Evolutionary conservation across 2,888 invertebrate species (phyloP).

Genomic region (Andrena camellia): DNA sequence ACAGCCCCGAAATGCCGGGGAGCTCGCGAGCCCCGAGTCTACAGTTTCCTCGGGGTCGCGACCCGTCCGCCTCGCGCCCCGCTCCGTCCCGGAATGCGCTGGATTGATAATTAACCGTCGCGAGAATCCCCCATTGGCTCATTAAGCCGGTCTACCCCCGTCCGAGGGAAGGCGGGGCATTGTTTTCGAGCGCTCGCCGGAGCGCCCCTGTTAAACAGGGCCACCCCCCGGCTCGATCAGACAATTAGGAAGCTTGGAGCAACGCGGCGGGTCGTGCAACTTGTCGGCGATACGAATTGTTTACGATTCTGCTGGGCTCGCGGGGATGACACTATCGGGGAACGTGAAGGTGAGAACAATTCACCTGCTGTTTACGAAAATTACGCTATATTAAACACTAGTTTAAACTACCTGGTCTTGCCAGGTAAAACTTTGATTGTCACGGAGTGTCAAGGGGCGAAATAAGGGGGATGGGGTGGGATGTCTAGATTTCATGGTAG

Average conservation of each 20-base stretch:
- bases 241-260: constrained; percentile 12
- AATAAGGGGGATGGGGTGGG: no score
- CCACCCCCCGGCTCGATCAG: neutral
- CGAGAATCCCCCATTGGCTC: constrained; percentile 13
- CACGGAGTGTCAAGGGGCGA: no score
- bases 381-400: no score
- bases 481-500: no score
- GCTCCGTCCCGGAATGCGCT: no score
- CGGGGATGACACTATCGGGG: no score
- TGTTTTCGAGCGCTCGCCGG: neutral
- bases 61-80: neutral
- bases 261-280: neutral
- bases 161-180: neutral
- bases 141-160: constrained; percentile 8
- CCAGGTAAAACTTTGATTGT: no score
- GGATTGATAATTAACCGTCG: constrained; percentile 34
- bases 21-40: neutral
- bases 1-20: neutral
- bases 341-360: no score
- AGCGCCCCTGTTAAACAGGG: neutral
- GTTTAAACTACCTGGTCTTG: no score
- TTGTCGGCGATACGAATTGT: neutral
- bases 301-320: neutral
- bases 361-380: no score
- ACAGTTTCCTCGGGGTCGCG: neutral